Evolutionary conservation across 2,113 vertebrate genomes (phyloP), one percentile per base, ranked within the genome.

Genomic region (Sprattus sprattus): DNA sequence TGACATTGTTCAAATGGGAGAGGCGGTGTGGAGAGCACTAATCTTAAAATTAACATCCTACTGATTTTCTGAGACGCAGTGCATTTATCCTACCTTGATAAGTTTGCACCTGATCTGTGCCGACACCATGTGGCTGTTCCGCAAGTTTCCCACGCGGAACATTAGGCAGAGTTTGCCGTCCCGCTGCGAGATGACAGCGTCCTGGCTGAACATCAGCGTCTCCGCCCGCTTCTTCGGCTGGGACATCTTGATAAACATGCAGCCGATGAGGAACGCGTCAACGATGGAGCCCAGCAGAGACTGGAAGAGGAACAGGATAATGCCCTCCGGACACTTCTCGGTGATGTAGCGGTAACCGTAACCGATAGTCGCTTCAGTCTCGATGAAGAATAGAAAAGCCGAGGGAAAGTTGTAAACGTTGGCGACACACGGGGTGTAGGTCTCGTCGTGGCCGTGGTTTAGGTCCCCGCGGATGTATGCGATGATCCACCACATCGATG

Each of bases 221-320:
- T 97, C 96, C 0, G 97, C 97, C 87, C 97, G 95, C 91, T 97
- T 97, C 93, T 97, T 97, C 20, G 97, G 97, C 92, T 97, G 97
- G 82, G 97, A 97, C 96, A 97, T 97, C 93, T 97, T 97, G 89
- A 97, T 97, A 91, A 97, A 97, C 96, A 97, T 97, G 92, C 97
- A 97, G 57, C 97, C 97, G 81, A 97, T 97, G 71, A 97, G 96
- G 85, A 97, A 97, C 0, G 96, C 97, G 80, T 97, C 97, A 83
- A 97, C 97, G 50, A 97, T 95, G 88, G 96, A 97, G 3, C 97
- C 97, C 85, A 97, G 91, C 81, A 97, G 89, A 0, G 97, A 97
- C 93, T 97, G 97, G 89, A 97, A 97, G 71, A 97, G 95, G 89
- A 97, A 97, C 81, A 97, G 95, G 85, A 96, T 94, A 81, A 97